Evolutionary conservation across 92 coral and sea anemone genomes (phyloP).

Genomic region (Palythoa grandiflora): DNA sequence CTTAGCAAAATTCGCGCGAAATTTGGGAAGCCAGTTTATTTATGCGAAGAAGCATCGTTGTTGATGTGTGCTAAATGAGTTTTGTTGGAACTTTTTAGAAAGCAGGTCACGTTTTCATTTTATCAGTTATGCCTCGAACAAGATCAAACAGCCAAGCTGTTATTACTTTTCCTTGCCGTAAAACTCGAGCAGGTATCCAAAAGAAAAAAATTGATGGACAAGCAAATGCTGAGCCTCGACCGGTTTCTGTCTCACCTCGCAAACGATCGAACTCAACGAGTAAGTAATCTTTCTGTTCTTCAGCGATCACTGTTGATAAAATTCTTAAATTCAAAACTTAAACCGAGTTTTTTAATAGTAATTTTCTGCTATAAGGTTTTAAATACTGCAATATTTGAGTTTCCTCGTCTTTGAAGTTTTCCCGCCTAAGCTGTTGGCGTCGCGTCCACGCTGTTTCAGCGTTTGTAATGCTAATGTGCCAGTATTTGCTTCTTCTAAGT

Average conservation of each 20-base stretch:
- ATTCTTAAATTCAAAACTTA: background rate
- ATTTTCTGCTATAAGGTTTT: background rate
- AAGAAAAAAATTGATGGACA: slow-evolving; percentile 52
- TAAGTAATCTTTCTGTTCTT: slow-evolving; percentile 30
- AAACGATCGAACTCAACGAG: slow-evolving; percentile 75
- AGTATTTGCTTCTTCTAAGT: background rate
- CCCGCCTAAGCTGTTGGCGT: slow-evolving; percentile 27
- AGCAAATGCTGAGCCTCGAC: background rate
- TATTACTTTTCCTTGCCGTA: slow-evolving; percentile 83
- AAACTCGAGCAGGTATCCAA: slow-evolving; percentile 69
- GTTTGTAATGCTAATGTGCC: background rate
- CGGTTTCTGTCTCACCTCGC: slow-evolving; percentile 71
- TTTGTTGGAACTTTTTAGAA: background rate
- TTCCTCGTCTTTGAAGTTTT: slow-evolving; percentile 6
- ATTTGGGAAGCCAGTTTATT: slow-evolving; percentile 7
- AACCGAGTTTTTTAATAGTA: background rate
- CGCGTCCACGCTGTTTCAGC: slow-evolving; percentile 22
- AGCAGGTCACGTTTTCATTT: background rate
- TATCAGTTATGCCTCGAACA: slow-evolving; percentile 71
- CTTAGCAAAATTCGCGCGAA: slow-evolving; percentile 27
- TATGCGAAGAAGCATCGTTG: background rate
- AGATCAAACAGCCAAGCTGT: slow-evolving; percentile 74
- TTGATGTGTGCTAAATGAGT: background rate
- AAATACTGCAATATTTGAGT: background rate
- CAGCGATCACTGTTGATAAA: background rate